These are phyloP conservation scores for Gambusia holbrooki DNA, from an alignment of 2,113 vertebrate genomes.

Conservation along the genomic window DNA sequence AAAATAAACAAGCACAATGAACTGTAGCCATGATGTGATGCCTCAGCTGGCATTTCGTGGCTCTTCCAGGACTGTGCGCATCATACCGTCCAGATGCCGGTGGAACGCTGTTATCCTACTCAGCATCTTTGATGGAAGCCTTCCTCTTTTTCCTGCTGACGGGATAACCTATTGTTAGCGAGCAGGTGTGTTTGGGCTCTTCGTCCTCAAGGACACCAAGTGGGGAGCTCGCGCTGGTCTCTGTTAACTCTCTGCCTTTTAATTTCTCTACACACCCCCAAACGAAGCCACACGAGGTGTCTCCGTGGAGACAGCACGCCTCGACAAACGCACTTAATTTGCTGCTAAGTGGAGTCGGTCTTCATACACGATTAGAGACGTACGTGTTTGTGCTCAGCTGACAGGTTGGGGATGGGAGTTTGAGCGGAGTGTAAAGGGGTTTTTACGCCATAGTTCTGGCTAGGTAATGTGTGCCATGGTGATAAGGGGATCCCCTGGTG, in stretches of 20 bases:
- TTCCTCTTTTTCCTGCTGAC: slow-evolving; percentile 2
- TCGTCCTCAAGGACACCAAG: slow-evolving; percentile 37
- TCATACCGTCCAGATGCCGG: background rate
- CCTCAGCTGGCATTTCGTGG: background rate
- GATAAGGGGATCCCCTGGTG: slow-evolving; percentile 79
- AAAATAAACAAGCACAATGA: background rate
- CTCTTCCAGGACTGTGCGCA: no score
- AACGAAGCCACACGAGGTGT: background rate
- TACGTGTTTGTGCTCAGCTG: slow-evolving; percentile 14
- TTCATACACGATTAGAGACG: slow-evolving; percentile 28
- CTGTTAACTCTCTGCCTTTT: slow-evolving; percentile 10
- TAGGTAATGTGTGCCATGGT: slow-evolving; percentile 58
- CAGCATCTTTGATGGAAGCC: background rate
- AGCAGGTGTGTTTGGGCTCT: slow-evolving; percentile 4
- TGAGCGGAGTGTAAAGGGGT: slow-evolving; percentile 11
- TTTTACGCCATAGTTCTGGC: slow-evolving; percentile 17
- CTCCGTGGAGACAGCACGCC: slow-evolving; percentile 3
- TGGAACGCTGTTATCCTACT: background rate
- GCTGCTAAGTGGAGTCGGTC: slow-evolving; percentile 14
- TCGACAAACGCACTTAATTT: slow-evolving; percentile 31
- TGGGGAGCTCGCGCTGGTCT: slow-evolving; percentile 11
- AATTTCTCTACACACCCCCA: slow-evolving; percentile 23
- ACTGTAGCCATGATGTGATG: no score
- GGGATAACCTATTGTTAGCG: slow-evolving; percentile 21
- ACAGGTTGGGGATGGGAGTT: slow-evolving; percentile 26